phyloP scores from a whole-genome alignment of 1,140 invertebrate genomes.

The Lepidurus arcticus region DNA sequence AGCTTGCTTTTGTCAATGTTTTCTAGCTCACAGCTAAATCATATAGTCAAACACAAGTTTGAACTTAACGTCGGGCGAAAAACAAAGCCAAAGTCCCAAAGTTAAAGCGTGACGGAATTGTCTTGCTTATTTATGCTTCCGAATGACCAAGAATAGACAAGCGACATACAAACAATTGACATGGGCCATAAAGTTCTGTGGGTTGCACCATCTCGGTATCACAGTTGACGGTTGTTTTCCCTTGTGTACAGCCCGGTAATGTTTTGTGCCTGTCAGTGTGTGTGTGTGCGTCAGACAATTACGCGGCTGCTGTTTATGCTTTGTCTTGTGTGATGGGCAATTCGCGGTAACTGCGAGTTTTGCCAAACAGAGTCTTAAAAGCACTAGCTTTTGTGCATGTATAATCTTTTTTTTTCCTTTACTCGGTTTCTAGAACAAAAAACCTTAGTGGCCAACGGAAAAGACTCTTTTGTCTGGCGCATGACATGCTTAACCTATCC shows the following conservation, averaged over 20 bases:
- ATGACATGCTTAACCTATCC: neutral
- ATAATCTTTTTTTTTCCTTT: neutral
- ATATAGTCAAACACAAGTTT: too few species aligned
- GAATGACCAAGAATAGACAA: neutral
- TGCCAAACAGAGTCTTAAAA: neutral
- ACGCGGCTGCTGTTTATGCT: neutral
- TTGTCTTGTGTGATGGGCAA: neutral
- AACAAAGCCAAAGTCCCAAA: too few species aligned
- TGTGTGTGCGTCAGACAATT: neutral
- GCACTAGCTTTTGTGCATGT: neutral
- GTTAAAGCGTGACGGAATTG: too few species aligned
- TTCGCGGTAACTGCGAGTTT: neutral
- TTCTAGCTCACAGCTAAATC: too few species aligned
- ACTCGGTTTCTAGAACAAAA: neutral
- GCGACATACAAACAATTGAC: neutral
- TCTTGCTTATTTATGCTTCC: neutral
- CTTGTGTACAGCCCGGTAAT: neutral
- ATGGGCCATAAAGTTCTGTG: neutral
- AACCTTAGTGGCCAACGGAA: neutral
- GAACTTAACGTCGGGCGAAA: too few species aligned
- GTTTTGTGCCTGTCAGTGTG: neutral
- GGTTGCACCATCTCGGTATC: neutral
- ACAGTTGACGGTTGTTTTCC: neutral
- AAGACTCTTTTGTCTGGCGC: slow-evolving; percentile 2
- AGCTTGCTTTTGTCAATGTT: too few species aligned